phyloP scores from a whole-genome alignment of 2,888 invertebrate species.

The Morpho helenor region DNA sequence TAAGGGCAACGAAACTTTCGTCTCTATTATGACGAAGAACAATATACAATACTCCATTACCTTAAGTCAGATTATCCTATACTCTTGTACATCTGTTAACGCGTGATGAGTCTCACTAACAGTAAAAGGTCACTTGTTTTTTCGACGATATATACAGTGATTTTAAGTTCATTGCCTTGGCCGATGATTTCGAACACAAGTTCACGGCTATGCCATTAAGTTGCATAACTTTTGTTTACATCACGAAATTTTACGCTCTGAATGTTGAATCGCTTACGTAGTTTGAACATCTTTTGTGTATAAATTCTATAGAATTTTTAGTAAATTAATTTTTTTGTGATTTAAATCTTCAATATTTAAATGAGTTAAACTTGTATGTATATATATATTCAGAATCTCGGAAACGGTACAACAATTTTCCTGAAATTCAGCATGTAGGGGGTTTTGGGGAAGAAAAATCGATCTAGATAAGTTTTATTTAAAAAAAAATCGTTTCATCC shows the following conservation, averaged over 20 bases:
- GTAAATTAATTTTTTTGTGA: no score
- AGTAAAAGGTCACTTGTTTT: conserved; percentile 9
- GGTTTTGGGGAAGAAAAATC: not conserved
- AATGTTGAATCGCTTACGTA: not conserved
- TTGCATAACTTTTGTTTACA: conserved; percentile 28
- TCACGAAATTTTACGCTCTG: conserved; percentile 11
- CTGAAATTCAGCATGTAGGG: not conserved
- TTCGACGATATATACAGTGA: conserved; percentile 1
- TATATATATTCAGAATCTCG: no score
- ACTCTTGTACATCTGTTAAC: not conserved
- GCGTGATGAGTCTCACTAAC: conserved; percentile 1
- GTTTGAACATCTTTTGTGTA: conserved; percentile 1
- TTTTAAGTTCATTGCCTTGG: conserved; percentile 56
- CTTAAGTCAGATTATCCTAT: not conserved
- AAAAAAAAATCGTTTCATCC: not conserved
- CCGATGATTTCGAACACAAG: conserved; percentile 36
- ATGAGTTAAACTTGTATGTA: no score
- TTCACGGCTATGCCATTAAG: conserved; percentile 31
- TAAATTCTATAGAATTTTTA: not conserved
- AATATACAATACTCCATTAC: not conserved
- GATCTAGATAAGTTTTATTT: not conserved
- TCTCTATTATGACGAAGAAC: not conserved
- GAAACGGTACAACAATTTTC: no score
- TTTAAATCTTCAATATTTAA: no score
- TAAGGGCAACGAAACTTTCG: not conserved